Conservation (phyloP, 1,140 invertebrate species). For the Ostrea edulis region DNA sequence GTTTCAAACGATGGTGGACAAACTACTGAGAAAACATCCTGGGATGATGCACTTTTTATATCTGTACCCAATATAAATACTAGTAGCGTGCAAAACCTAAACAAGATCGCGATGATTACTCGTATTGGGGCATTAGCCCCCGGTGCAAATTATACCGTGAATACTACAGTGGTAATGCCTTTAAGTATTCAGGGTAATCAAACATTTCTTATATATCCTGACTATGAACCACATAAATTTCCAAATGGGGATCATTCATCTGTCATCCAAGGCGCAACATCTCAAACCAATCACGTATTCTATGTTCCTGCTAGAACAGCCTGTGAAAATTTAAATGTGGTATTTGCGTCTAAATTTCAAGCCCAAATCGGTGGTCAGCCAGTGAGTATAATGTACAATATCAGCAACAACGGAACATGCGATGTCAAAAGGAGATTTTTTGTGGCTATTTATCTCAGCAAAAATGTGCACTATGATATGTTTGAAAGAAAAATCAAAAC, state of each 20-base stretch:
- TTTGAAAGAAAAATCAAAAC: slow-evolving; percentile 8
- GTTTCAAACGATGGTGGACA: not conserved
- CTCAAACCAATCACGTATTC: not conserved
- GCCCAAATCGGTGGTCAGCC: not conserved
- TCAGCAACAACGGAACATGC: not conserved
- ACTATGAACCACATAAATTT: not conserved
- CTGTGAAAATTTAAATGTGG: not conserved
- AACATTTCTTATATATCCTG: not conserved
- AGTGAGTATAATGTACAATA: not conserved
- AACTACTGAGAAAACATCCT: not conserved
- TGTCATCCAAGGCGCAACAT: not conserved
- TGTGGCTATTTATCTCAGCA: not conserved
- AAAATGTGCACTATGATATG: not conserved
- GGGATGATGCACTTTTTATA: not conserved
- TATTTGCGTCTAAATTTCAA: not conserved
- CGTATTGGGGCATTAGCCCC: not conserved
- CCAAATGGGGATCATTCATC: not conserved
- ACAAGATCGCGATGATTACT: not conserved
- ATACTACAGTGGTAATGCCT: not conserved
- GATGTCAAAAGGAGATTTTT: not conserved
- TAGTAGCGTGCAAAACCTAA: not conserved
- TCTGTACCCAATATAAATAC: not conserved
- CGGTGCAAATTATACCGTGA: not conserved
- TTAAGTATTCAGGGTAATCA: not conserved
- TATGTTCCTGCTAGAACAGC: not conserved